Percentiles rank a stretch among this genome's conserved stretches.
Evolutionary conservation across 2,113 vertebrate genomes (phyloP).

Genomic region (Amia ocellicauda): DNA sequence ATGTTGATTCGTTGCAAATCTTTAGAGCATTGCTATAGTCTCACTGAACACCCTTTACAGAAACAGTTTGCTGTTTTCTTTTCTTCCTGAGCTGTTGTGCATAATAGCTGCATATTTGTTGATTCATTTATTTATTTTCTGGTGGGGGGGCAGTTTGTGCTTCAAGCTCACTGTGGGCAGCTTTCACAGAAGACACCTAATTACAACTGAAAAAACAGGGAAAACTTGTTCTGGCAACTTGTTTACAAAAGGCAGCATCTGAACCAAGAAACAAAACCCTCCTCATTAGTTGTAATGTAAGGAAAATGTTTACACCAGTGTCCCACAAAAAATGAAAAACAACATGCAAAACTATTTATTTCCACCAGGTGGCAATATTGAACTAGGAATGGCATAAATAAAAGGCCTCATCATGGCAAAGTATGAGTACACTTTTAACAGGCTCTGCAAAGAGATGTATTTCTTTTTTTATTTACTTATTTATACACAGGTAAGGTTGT

Average conservation of each 20-base stretch:
- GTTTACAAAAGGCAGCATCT: constrained; percentile 6
- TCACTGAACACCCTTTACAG: too few species aligned
- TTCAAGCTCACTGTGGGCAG: not conserved
- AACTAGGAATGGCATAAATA: not conserved
- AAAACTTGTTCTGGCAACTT: not conserved
- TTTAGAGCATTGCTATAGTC: too few species aligned
- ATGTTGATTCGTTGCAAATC: too few species aligned
- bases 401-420: not conserved
- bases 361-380: constrained; percentile 19
- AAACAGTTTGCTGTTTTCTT: too few species aligned
- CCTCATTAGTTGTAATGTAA: not conserved
- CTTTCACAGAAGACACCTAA: not conserved
- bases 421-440: too few species aligned
- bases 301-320: not conserved
- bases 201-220: not conserved
- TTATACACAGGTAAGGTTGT: too few species aligned
- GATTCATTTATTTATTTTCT: not conserved
- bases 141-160: not conserved
- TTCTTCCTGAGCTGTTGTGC: constrained; percentile 3
- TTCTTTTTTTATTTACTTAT: too few species aligned
- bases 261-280: not conserved
- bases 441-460: too few species aligned
- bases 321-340: not conserved
- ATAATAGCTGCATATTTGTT: not conserved
- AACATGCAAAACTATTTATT: constrained; percentile 13